These are phyloP conservation scores for Protaetia brevitarsis DNA, from an alignment of 1,140 invertebrate species.

Conservation along the genomic window DNA sequence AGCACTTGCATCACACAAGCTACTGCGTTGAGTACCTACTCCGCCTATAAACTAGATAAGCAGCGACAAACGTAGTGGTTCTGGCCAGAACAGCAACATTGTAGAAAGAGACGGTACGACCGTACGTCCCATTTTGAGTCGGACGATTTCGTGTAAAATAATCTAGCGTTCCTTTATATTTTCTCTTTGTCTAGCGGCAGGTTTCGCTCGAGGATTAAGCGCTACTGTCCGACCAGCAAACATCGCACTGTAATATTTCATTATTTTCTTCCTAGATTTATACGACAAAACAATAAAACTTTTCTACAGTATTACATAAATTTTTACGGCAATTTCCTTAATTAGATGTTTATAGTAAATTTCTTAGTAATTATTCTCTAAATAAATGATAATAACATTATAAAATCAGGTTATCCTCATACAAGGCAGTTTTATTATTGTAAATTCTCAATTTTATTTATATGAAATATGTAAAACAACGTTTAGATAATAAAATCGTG, in stretches of 20 bases:
- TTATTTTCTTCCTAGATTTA: background rate
- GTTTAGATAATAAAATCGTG: too few relatives aligned
- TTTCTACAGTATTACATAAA: background rate
- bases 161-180: conserved; percentile 45
- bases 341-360: too few relatives aligned
- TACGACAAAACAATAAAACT: background rate
- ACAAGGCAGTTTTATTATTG: too few relatives aligned
- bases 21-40: conserved; percentile 42
- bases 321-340: too few relatives aligned
- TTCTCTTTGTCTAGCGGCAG: conserved; percentile 40
- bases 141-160: conserved; percentile 43
- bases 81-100: conserved; percentile 6
- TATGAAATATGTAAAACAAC: too few relatives aligned
- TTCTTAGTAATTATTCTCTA: too few relatives aligned
- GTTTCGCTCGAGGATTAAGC: conserved; percentile 38
- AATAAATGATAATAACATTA: too few relatives aligned
- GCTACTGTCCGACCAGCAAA: conserved; percentile 43
- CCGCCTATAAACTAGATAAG: conserved; percentile 40
- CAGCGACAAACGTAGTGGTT: conserved; percentile 29
- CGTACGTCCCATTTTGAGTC: conserved; percentile 29
- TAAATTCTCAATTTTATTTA: too few relatives aligned
- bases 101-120: conserved; percentile 27
- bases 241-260: conserved; percentile 18
- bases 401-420: too few relatives aligned
- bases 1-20: conserved; percentile 44